Base-by-base conservation (phyloP, 2,888 invertebrate genomes). In the Tenthredo distinguenda region DNA sequence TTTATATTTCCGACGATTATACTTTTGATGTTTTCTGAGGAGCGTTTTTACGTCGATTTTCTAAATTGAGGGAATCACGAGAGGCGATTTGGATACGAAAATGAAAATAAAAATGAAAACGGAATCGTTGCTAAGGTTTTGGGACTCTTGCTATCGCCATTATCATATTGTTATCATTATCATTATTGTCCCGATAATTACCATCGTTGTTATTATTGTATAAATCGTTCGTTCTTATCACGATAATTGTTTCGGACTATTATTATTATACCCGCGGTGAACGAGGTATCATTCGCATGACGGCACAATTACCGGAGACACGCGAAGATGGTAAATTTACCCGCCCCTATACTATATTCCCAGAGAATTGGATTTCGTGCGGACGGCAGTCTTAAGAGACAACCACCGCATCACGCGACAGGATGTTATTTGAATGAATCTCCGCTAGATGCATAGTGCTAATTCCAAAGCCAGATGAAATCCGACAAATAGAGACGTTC, bases 281-380 rank as follows among this genome's bases (percentile, higher is more conserved):
- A 77, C 77, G 50, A 55, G 55, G 55, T 58, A 31, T 83, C 83
- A 71, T 71, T 83, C 83, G 65, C 83, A 58, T 71, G 68, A 68
- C 68, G 47, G 43, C 26, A 68, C 83, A 83, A 83, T 83, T 83
- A 83, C 68, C 2, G 26, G 31, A 83, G 83, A 83, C 68, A 83
- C 47, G 83, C 83, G 31, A 68, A 18, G 15, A 65, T 71, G 71
- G 65, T 82, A 81, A 37, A 81, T 81, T 77, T 43, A 81, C 81
- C 47, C 37, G 65, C 62, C 81, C 40, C 55, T 72, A 72, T 74
- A 47, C 21, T 77, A 76, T 76, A 77, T 77, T 77, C 34, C 77
- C 18, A 34, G 12, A 10, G 37, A 62, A 81, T 58, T 40, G 62
- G 58, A 58, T 58, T 62, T 21, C 47, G 77, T 77, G 50, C 77